Conservation (phyloP, 2,113 vertebrate species). For the Phyllopteryx taeniolatus region DNA sequence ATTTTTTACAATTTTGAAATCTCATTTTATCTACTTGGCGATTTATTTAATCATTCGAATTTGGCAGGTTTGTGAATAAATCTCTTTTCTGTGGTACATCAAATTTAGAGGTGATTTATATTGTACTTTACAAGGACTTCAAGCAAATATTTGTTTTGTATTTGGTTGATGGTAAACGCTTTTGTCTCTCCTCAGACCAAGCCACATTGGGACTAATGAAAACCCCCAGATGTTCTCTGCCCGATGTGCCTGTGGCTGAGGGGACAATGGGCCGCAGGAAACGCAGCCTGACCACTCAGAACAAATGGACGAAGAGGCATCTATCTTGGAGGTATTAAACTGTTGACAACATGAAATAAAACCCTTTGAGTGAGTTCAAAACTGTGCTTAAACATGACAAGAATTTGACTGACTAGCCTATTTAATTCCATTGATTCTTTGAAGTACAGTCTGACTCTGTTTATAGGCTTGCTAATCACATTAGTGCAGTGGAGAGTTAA, state of each 20-base stretch:
- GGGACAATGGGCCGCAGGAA: constrained; percentile 65
- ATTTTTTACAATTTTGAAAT: no score
- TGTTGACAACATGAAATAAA: background rate
- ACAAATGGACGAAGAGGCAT: constrained; percentile 91
- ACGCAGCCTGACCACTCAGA: constrained; percentile 64
- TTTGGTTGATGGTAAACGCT: background rate
- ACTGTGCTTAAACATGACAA: background rate
- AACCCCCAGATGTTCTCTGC: constrained; percentile 92
- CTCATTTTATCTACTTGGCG: no score
- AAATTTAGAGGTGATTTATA: background rate
- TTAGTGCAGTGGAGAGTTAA: background rate
- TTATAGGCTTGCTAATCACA: background rate
- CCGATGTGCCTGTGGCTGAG: constrained; percentile 71
- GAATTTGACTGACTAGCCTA: background rate
- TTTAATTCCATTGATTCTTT: background rate
- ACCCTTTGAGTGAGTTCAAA: background rate
- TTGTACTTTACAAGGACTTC: background rate
- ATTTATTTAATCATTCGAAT: background rate
- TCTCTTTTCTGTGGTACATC: background rate
- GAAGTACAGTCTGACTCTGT: background rate
- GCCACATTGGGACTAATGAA: constrained; percentile 89
- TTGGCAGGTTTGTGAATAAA: background rate
- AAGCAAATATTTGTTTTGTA: background rate
- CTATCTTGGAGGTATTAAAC: constrained; percentile 89
- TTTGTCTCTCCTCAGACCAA: constrained; percentile 72